phyloP scores from a whole-genome alignment of 2,888 invertebrate genomes.

The Molorchus minor region DNA sequence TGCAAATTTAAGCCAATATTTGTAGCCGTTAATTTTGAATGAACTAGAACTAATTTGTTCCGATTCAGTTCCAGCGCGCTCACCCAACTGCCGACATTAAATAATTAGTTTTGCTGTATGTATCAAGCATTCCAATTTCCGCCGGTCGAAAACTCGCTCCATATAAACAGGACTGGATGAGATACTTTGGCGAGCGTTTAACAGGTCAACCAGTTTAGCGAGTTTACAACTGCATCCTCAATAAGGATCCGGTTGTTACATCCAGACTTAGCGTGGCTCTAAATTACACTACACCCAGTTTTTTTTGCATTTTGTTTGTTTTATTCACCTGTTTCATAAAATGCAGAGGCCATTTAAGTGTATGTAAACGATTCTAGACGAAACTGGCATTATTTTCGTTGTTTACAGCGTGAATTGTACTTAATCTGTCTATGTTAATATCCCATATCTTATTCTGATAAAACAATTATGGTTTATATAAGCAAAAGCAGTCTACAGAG shows the following conservation, averaged over 20 bases:
- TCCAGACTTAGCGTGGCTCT: too few species aligned
- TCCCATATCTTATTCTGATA: too few species aligned
- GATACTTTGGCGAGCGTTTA: not conserved
- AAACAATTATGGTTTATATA: too few species aligned
- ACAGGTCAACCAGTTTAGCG: not conserved
- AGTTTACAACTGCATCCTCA: not conserved
- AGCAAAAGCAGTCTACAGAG: too few species aligned
- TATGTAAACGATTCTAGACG: too few species aligned
- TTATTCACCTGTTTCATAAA: too few species aligned
- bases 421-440: too few species aligned
- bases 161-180: not conserved
- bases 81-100: conserved; percentile 2
- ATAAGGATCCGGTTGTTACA: not conserved
- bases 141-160: not conserved
- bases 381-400: too few species aligned
- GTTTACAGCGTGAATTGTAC: too few species aligned
- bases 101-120: conserved; percentile 12
- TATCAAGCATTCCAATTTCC: conserved; percentile 15
- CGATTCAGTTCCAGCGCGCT: not conserved
- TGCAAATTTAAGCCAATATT: conserved; percentile 6
- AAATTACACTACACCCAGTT: too few species aligned
- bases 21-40: conserved; percentile 7
- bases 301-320: too few species aligned
- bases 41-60: conserved; percentile 12
- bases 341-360: too few species aligned